Evolutionary conservation across 2,113 vertebrate species (phyloP).

Genomic region (Pteronura brasiliensis): DNA sequence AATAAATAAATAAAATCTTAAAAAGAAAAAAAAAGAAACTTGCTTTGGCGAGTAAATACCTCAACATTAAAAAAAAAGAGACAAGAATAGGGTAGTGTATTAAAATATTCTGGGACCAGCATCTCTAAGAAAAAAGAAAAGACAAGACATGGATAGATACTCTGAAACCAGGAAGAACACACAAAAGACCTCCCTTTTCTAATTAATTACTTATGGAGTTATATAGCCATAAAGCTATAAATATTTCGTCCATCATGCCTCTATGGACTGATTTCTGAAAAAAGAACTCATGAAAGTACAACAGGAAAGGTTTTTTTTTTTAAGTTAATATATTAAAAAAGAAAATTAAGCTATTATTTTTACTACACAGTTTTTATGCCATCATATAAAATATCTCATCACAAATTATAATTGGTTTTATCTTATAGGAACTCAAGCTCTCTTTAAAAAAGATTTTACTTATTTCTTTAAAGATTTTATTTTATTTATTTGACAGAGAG

Average conservation of each 20-base stretch:
- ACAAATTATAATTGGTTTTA: neutral
- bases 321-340: neutral
- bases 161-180: neutral
- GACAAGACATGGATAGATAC: neutral
- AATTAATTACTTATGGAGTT: neutral
- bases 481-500: neutral
- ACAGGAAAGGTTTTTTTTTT: neutral
- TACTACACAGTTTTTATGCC: neutral
- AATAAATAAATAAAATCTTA: too few species aligned
- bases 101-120: neutral
- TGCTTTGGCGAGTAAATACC: neutral
- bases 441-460: neutral
- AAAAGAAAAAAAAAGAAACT: neutral
- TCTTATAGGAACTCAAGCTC: neutral
- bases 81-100: neutral
- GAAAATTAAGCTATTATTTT: neutral
- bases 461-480: neutral
- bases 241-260: neutral
- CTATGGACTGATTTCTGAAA: neutral
- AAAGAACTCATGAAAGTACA: neutral
- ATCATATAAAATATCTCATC: neutral
- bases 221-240: accelerated
- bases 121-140: neutral
- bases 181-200: neutral
- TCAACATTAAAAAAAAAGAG: neutral